phyloP scores from a whole-genome alignment of 2,113 vertebrate species.

The Coregonus clupeaformis region DNA sequence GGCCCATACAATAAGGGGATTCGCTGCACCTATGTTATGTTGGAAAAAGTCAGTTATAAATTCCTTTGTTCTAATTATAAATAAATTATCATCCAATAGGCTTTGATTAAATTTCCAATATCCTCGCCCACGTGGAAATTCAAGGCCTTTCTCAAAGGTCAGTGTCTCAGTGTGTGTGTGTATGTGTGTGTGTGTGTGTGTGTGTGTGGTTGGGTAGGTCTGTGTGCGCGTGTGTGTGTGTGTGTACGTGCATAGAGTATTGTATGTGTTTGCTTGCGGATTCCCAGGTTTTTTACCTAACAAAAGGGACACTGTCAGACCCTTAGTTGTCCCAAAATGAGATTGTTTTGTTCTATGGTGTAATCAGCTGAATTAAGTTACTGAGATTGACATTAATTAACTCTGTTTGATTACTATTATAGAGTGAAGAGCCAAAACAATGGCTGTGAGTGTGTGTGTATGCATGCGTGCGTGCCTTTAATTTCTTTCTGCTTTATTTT shows the following conservation, averaged over 20 bases:
- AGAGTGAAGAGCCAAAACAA: no score
- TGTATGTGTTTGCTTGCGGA: not conserved
- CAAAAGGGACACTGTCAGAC: not conserved
- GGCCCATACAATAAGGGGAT: no score
- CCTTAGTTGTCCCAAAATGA: no score
- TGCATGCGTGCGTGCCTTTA: not conserved
- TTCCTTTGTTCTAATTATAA: no score
- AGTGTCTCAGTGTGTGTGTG: constrained; percentile 1
- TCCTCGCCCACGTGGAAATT: no score
- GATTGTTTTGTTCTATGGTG: not conserved
- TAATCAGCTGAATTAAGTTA: not conserved
- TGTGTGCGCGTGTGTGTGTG: not conserved
- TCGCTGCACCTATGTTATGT: no score
- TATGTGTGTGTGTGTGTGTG: not conserved
- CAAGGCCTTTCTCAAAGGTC: not conserved
- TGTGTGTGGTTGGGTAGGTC: not conserved
- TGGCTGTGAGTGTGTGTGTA: no score
- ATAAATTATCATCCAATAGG: no score
- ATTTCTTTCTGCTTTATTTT: not conserved
- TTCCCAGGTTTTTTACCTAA: not conserved
- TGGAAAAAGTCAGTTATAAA: no score
- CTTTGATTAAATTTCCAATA: no score
- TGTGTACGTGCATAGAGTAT: not conserved
- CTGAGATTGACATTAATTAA: not conserved
- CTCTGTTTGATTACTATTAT: not conserved